Evolutionary conservation across 2,888 invertebrate species (phyloP), one percentile per base, ranked within the genome.

Genomic region (Leptopterna dolabrata): DNA sequence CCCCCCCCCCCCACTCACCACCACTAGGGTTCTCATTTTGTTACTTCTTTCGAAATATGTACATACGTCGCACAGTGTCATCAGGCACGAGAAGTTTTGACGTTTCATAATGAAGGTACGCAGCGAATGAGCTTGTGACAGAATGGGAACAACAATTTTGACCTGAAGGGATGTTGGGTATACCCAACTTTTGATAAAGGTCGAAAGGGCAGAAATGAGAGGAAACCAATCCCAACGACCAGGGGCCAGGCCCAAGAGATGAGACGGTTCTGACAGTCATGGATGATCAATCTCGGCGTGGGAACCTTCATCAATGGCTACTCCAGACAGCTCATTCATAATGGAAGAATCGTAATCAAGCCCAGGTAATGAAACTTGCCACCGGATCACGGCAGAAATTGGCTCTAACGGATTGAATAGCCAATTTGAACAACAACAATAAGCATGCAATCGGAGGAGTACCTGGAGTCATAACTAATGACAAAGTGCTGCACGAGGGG

Each of bases 301-400:
- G 80, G 80, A 80, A 80, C 51, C 80, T 80, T 51, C 51, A 80
- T 80, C 80, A 80, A 80, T 80, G 80, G 51, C 80, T 27, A 4
- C 45, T 51, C 47, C 19, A 29, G 41, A 11, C 76, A 43, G 43
- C 13, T 76, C 76, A 73, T 73, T 73, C 73, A 73, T 73, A 36
- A 73, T 73, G 19, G n/a, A 55, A 55, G 55, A 55, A 55, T 55
- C 55, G 55, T 19, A 55, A 55, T 55, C 55, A 55, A 55, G 55
- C 55, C 19, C 55, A 19, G 55, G 55, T 55, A 55, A 55, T 55
- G 16, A 55, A 36, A 55, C 55, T 55, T 6, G 19, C n/a, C 19
- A 55, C 19, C 55, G 19, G 16, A 19, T 55, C 55, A 19, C 2
- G 19, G 55, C 55, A 55, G n/a, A 47, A 47, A 36, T 36, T 36